phyloP scores from a whole-genome alignment of 2,888 invertebrate species.

The Habrosyne pyritoides region DNA sequence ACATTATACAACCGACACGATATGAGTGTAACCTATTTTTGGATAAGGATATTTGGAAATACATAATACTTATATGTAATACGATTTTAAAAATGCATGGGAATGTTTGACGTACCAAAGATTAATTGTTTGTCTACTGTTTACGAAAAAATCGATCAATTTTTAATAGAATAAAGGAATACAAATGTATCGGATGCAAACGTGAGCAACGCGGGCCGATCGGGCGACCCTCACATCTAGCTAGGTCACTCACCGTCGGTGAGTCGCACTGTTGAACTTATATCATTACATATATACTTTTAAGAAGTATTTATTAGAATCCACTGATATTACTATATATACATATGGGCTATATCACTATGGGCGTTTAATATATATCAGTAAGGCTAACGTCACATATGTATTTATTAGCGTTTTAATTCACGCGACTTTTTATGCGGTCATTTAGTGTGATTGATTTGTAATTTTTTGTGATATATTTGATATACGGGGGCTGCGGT shows the following conservation, averaged over 20 bases:
- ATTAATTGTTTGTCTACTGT: conserved; percentile 23
- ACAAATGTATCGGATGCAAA: conserved; percentile 3
- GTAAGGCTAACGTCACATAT: conserved; percentile 43
- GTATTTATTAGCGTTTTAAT: conserved; percentile 31
- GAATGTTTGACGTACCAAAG: conserved; percentile 25
- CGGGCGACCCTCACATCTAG: conserved; percentile 20
- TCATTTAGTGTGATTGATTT: conserved; percentile 39
- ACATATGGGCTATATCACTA: conserved; percentile 39
- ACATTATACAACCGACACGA: background rate
- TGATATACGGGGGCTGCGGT: conserved; percentile 35
- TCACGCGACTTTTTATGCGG: conserved; percentile 36
- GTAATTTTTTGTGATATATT: conserved; percentile 43
- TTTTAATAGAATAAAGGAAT: background rate
- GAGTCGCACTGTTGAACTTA: conserved; percentile 40
- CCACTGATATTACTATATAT: conserved; percentile 38
- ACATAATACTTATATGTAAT: background rate
- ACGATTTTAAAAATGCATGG: background rate
- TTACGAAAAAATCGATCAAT: background rate
- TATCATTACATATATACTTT: conserved; percentile 53
- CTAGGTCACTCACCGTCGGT: conserved; percentile 32
- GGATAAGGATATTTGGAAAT: background rate
- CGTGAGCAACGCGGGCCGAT: conserved; percentile 25
- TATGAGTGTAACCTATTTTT: background rate
- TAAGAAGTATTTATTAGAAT: conserved; percentile 52
- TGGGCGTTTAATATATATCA: conserved; percentile 46